Percentiles rank a stretch among this genome's conserved stretches.
Evolutionary conservation across 2,888 invertebrate genomes (phyloP).

Genomic region (Eudasyphora cyanicolor): DNA sequence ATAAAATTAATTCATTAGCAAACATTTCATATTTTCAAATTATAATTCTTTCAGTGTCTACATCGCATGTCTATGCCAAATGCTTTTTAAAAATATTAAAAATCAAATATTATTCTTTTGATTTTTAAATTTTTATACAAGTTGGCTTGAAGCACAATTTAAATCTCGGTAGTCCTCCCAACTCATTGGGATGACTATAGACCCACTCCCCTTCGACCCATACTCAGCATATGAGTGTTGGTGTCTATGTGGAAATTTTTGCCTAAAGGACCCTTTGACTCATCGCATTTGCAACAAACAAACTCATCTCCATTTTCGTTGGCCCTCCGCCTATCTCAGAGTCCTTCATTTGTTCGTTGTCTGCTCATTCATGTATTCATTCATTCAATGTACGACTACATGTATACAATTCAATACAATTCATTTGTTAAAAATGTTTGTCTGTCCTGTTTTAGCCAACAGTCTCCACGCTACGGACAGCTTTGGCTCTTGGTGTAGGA

Average conservation of each 20-base stretch:
- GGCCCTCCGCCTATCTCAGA: not conserved
- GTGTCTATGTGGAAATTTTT: not conserved
- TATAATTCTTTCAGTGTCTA: no score
- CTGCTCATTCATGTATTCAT: not conserved
- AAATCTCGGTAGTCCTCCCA: no score
- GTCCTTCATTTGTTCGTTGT: not conserved
- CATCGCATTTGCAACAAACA: not conserved
- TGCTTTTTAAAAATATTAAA: constrained; percentile 3
- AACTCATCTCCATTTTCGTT: not conserved
- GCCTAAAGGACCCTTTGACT: not conserved
- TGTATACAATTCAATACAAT: constrained; percentile 41
- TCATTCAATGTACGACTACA: constrained; percentile 16
- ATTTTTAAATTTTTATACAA: constrained; percentile 11
- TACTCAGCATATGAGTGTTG: no score
- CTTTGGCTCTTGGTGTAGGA: no score
- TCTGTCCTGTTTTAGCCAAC: constrained; percentile 31
- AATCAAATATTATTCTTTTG: constrained; percentile 9
- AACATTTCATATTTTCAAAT: no score
- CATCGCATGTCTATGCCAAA: no score
- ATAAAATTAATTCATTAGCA: no score
- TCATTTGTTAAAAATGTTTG: constrained; percentile 62
- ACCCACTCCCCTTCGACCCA: no score
- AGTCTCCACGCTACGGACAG: constrained; percentile 14
- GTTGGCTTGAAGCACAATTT: not conserved
- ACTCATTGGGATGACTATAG: no score